Evolutionary conservation across 2,888 invertebrate species (phyloP).

Genomic region (Galerucella nymphaeae): DNA sequence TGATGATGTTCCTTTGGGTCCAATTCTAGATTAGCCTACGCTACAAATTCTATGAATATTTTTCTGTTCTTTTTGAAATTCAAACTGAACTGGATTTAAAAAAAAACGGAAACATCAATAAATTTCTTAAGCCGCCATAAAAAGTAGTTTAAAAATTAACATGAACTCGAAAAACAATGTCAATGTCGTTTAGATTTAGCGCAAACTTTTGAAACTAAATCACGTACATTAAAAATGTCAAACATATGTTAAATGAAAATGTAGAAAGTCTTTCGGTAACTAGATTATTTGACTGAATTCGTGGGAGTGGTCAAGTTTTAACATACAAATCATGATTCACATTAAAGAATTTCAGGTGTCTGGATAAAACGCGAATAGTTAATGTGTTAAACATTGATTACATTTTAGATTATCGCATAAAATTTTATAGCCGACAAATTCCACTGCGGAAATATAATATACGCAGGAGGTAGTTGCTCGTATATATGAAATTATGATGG

Average conservation of each 20-base stretch:
- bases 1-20: too few relatives aligned
- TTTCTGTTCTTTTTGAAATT: not conserved
- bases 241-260: slow-evolving; percentile 11
- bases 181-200: slow-evolving; percentile 25
- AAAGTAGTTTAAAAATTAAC: slow-evolving; percentile 19
- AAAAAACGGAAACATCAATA: slow-evolving; percentile 1
- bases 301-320: slow-evolving; percentile 9
- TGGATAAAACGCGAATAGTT: not conserved
- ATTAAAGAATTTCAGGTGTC: slow-evolving; percentile 3
- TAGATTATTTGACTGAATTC: slow-evolving; percentile 1
- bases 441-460: too few relatives aligned
- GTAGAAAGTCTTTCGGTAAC: slow-evolving; percentile 22
- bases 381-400: not conserved
- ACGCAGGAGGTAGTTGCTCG: too few relatives aligned
- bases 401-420: too few relatives aligned
- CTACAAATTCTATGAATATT: too few relatives aligned
- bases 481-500: too few relatives aligned
- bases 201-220: slow-evolving; percentile 16
- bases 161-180: slow-evolving; percentile 19
- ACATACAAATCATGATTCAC: slow-evolving; percentile 7
- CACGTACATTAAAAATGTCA: slow-evolving; percentile 16
- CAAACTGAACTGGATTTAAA: not conserved
- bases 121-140: not conserved
- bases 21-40: too few relatives aligned
- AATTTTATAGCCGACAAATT: too few relatives aligned